A percentile compares a stretch with the other conserved stretches of the same genome.
These are phyloP conservation scores for Dasypolia templi DNA, from an alignment of 2,888 invertebrate species.

Conservation along the genomic window DNA sequence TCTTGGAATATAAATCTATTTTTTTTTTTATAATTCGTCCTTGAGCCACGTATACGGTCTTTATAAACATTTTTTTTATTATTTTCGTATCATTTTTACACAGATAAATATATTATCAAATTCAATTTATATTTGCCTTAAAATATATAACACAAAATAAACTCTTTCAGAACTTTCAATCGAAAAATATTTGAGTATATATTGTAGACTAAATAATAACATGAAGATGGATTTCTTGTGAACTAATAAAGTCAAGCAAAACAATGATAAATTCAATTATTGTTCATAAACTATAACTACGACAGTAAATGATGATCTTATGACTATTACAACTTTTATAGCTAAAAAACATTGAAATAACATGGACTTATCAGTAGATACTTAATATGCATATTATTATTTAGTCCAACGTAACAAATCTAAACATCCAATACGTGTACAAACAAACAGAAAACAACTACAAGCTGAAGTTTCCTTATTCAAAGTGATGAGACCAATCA, in stretches of 20 bases:
- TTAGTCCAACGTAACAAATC: constrained; percentile 57
- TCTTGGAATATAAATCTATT: constrained; percentile 37
- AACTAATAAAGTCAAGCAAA: constrained; percentile 33
- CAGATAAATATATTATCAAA: constrained; percentile 61
- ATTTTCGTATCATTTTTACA: constrained; percentile 43
- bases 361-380: constrained; percentile 23
- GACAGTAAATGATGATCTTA: constrained; percentile 1
- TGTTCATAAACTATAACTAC: constrained; percentile 8
- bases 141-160: constrained; percentile 57
- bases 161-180: constrained; percentile 41
- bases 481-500: constrained; percentile 28
- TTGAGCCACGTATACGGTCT: constrained; percentile 53
- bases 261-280: neutral
- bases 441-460: constrained; percentile 43
- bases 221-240: constrained; percentile 23
- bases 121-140: constrained; percentile 54
- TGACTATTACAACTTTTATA: constrained; percentile 19
- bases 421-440: constrained; percentile 47
- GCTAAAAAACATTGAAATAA: constrained; percentile 45
- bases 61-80: constrained; percentile 45
- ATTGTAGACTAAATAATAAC: constrained; percentile 59
- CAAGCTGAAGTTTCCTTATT: constrained; percentile 17
- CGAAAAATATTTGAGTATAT: constrained; percentile 56
- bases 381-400: constrained; percentile 57
- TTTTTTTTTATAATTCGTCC: constrained; percentile 17